A percentile compares a stretch with the other conserved stretches of the same genome.
These are phyloP conservation scores for Corydoras maculifer DNA, from an alignment of 2,113 vertebrate genomes.

Conservation along the genomic window DNA sequence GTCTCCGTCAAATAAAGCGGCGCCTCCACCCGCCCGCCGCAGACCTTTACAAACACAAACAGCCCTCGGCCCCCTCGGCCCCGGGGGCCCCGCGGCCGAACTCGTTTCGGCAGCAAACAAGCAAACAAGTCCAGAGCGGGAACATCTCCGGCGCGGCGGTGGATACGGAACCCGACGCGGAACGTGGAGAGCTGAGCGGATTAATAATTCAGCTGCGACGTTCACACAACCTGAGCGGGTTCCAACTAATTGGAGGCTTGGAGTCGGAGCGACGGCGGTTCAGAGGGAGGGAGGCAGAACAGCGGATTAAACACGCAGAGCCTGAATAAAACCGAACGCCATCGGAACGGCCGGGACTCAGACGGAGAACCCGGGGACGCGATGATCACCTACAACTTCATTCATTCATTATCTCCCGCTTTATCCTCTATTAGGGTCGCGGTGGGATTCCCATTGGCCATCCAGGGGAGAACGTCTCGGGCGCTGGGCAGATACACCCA, in stretches of 20 bases:
- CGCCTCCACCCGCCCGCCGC: no score
- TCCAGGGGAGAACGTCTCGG: no score
- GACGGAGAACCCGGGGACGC: no score
- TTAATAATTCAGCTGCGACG: conserved; percentile 42
- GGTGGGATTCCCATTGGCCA: no score
- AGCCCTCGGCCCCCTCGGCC: not conserved
- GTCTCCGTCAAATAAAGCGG: no score
- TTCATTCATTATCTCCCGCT: no score
- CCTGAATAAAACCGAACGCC: no score
- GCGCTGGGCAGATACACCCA: no score
- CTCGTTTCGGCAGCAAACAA: conserved; percentile 11
- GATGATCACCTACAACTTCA: no score
- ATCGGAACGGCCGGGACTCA: no score
- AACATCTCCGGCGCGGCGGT: not conserved
- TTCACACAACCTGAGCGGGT: conserved; percentile 32
- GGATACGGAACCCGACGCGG: not conserved
- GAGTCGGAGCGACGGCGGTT: conserved; percentile 6
- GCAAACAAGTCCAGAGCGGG: conserved; percentile 14
- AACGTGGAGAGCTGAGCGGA: conserved; percentile 26
- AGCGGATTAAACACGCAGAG: not conserved
- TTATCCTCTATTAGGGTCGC: no score
- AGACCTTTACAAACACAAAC: not conserved
- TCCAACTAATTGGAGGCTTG: conserved; percentile 43
- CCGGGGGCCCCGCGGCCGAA: conserved; percentile 1
- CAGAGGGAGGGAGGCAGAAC: conserved; percentile 16